Base-by-base conservation (phyloP, 2,888 invertebrate genomes). In the Tanaodytes sp. region DNA sequence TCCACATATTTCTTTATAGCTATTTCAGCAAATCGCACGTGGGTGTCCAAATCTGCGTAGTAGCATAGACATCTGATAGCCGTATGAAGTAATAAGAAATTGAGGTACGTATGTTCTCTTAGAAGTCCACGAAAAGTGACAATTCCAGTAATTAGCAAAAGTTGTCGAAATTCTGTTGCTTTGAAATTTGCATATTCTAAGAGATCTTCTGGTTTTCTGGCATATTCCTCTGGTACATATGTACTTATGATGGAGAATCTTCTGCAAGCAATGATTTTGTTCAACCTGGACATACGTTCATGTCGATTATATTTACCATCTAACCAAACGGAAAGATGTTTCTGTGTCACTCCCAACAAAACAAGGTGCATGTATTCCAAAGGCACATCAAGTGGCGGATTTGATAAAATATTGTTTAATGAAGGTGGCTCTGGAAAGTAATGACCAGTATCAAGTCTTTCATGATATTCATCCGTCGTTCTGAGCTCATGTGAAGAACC, bases 131-230 rank as follows among this genome's bases (percentile, higher is more conserved):
- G 33, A 40, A 66, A 66, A 6, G 49, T 30, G 1, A 58, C 23
- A 8, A 58, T 54, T 14, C 52, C 54, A 12, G 58, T 27, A 2
- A 57, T 20, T 6, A 65, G 30, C 5, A 65, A 31, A 31, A 65
- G 49, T 37, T 65, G 58, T 33, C 65, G 15, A 39, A 59, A 31
- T 31, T 65, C 58, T 19, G 65, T 65, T 0, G 58, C 65, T 39
- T 65, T 65, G 18, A 65, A 65, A 1, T 40, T 52, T 33, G 45
- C 5, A 45, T 51, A 65, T 12, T 49, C 11, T 12, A 3, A 30
- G 5, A 58, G n/a, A 46, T 65, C 31, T n/a, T 30, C n/a, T n/a
- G 64, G 64, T 14, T 12, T 11, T 33, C 64, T 30, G 5, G 57
- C 64, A 43, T 11, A 57, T 19, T 64, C 64, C 43, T 64, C 23